Evolutionary conservation across 2,797 vertebrate species (phyloP).

Genomic region (Xiphophorus birchmanni): DNA sequence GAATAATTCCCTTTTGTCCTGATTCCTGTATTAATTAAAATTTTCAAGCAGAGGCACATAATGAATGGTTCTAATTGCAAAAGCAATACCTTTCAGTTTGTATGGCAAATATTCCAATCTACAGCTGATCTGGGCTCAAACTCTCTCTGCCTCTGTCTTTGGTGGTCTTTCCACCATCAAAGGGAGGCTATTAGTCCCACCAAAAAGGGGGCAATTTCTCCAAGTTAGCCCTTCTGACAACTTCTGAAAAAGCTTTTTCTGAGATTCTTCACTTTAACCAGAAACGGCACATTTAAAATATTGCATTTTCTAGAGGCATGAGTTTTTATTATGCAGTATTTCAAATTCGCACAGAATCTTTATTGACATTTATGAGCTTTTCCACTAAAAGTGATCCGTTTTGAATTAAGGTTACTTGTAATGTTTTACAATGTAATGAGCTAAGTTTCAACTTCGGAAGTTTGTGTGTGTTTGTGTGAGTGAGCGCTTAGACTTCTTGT

Average conservation of each 20-base stretch:
- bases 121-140: background rate
- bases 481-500: background rate
- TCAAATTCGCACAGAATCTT: background rate
- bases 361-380: background rate
- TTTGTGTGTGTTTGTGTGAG: background rate
- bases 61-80: background rate
- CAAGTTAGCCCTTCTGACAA: background rate
- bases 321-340: background rate
- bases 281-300: background rate
- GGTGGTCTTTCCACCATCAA: background rate
- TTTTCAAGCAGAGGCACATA: background rate
- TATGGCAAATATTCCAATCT: background rate
- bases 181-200: background rate
- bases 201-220: background rate
- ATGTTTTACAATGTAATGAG: background rate
- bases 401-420: background rate
- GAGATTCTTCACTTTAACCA: background rate
- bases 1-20: background rate
- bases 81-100: background rate
- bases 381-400: background rate
- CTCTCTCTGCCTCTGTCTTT: background rate
- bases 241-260: background rate
- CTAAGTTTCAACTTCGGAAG: background rate
- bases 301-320: background rate
- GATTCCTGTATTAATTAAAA: background rate